Evolutionary conservation across 2,797 vertebrate species (phyloP).

Genomic region (Malurus leucopterus): DNA sequence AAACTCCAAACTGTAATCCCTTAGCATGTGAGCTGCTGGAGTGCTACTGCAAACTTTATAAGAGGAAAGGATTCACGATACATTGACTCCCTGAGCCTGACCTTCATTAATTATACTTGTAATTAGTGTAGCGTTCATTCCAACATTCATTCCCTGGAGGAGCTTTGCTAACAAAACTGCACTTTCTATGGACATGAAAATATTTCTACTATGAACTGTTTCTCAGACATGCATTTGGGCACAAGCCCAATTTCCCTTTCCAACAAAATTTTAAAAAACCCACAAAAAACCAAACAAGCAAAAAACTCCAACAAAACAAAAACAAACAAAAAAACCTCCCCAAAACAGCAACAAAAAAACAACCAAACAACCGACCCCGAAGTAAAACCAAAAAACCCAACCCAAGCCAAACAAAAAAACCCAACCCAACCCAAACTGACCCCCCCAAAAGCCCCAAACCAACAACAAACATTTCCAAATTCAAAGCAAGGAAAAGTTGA

Average conservation of each 20-base stretch:
- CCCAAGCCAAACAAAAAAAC: neutral
- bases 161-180: neutral
- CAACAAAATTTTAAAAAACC: neutral
- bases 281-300: neutral
- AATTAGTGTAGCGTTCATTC: neutral
- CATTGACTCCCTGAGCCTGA: neutral
- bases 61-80: neutral
- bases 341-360: neutral
- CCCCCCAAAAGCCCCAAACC: neutral
- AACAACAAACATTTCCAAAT: neutral
- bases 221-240: neutral
- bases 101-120: neutral
- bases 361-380: neutral
- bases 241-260: neutral
- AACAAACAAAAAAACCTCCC: neutral
- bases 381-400: neutral
- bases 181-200: neutral
- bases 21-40: neutral
- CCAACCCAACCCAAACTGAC: too few relatives aligned
- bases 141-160: neutral
- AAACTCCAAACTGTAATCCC: neutral
- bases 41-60: neutral
- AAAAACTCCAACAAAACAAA: neutral
- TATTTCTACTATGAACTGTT: neutral
- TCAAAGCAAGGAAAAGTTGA: neutral